Evolutionary conservation across 2,888 invertebrate genomes (phyloP).

Genomic region (Drosophila fungiperda): DNA sequence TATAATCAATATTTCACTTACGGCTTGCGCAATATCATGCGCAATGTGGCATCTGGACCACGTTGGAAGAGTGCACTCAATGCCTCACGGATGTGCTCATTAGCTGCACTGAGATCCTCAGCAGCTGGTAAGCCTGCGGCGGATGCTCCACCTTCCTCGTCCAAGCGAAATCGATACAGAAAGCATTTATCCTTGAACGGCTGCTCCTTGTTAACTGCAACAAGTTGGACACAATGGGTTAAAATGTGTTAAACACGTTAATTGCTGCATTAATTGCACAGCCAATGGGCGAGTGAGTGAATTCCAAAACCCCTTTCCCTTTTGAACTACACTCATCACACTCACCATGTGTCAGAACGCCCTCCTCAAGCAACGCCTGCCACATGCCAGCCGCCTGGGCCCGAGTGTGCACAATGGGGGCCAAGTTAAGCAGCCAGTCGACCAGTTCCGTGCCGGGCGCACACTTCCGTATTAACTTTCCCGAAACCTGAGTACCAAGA

Average conservation of each 20-base stretch:
- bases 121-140: conserved; percentile 86
- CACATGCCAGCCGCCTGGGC: conserved; percentile 92
- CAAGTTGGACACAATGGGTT: conserved; percentile 29
- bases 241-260: conserved; percentile 33
- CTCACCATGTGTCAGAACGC: conserved; percentile 91
- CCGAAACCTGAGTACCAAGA: conserved; percentile 85
- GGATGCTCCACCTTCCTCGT: conserved; percentile 87
- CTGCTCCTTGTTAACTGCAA: conserved; percentile 90
- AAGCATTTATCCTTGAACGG: conserved; percentile 93
- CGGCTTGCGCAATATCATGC: conserved; percentile 93
- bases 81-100: conserved; percentile 89
- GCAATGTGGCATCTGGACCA: conserved; percentile 91
- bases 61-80: conserved; percentile 89
- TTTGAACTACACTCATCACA: conserved; percentile 58
- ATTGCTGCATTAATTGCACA: conserved; percentile 31
- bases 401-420: conserved; percentile 88
- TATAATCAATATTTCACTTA: conserved; percentile 85
- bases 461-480: conserved; percentile 88
- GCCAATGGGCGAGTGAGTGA: neutral
- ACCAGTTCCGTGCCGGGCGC: conserved; percentile 93
- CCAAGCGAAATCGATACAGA: conserved; percentile 92
- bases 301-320: neutral
- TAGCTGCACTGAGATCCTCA: conserved; percentile 88
- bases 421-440: conserved; percentile 90
- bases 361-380: conserved; percentile 93